Evolutionary conservation across 1,140 invertebrate genomes (phyloP), one percentile per base, ranked within the genome.

Genomic region (Sycophaga agraensis): DNA sequence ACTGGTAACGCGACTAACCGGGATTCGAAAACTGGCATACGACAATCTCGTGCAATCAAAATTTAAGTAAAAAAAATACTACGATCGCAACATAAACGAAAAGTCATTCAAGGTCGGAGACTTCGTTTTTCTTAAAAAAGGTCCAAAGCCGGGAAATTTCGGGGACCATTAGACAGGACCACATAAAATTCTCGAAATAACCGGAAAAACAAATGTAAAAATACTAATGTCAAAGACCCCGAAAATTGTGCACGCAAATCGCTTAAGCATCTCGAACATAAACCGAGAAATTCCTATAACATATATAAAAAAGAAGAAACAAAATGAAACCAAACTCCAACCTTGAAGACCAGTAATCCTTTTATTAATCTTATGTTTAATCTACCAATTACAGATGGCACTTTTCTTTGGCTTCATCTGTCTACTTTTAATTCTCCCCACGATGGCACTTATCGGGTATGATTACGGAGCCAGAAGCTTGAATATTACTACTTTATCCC

Each of bases 41-140:
- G 22, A 64, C 3, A 68, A 68, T 31, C 14, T 68, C 11, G 53
- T 57, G 2, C 0, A 42, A 8, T 48, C 62, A 0, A 64, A 68
- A 48, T 22, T 31, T 42, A 54, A 37, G 50, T 61, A 24, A 31
- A 68, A 65, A 58, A 4, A 24, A 14, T 58, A 65, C 45, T 68
- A 68, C 26, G 63, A 68, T n/a, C n/a, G n/a, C 12, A 58, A 53
- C 5, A 28, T 62, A 0, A 59, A 68, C 8, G 17, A 24, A 16
- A 22, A 48, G 11, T 37, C 24, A 0, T 64, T 64, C 17, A 35
- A 34, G 11, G 42, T 39, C 4, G 48, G 35, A 24, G 35, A n/a
- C n/a, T n/a, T n/a, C n/a, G n/a, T n/a, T n/a, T n/a, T n/a, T n/a
- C n/a, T n/a, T n/a, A n/a, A n/a, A 51, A 12, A 19, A n/a, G 9